Evolutionary conservation across 2,888 invertebrate species (phyloP).

Genomic region (Drosophila sordidula): DNA sequence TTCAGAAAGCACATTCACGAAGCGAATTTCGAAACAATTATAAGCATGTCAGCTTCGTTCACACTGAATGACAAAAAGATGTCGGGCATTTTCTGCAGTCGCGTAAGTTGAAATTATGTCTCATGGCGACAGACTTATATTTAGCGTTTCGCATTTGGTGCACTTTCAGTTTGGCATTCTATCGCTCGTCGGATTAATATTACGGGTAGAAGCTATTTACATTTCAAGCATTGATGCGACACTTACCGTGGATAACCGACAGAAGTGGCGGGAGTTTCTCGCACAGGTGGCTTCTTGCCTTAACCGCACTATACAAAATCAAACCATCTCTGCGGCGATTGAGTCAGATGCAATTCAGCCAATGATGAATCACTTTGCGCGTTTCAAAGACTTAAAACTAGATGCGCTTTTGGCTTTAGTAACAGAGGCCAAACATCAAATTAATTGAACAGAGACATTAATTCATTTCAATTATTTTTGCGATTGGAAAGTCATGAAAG

Average conservation of each 20-base stretch:
- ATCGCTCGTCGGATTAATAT: constrained; percentile 82
- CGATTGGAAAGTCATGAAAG: constrained; percentile 22
- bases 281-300: constrained; percentile 82
- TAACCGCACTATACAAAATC: constrained; percentile 83
- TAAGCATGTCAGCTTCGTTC: constrained; percentile 81
- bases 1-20: constrained; percentile 83
- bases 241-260: constrained; percentile 69
- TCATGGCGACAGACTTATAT: background rate
- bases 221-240: constrained; percentile 67
- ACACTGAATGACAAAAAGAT: constrained; percentile 83
- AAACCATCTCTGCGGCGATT: constrained; percentile 84
- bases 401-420: constrained; percentile 84
- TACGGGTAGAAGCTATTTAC: constrained; percentile 83
- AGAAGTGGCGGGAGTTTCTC: constrained; percentile 83
- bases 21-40: constrained; percentile 82
- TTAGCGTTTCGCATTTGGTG: background rate
- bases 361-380: constrained; percentile 84
- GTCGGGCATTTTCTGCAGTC: constrained; percentile 83
- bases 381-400: constrained; percentile 84
- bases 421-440: constrained; percentile 84
- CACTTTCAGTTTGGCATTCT: constrained; percentile 83
- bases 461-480: constrained; percentile 25
- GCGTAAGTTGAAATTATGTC: constrained; percentile 71
- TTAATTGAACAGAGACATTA: constrained; percentile 71
- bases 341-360: constrained; percentile 85